Evolutionary conservation across 2,888 invertebrate species (phyloP), one percentile per base, ranked within the genome.

Genomic region (Prenolepis imparis): DNA sequence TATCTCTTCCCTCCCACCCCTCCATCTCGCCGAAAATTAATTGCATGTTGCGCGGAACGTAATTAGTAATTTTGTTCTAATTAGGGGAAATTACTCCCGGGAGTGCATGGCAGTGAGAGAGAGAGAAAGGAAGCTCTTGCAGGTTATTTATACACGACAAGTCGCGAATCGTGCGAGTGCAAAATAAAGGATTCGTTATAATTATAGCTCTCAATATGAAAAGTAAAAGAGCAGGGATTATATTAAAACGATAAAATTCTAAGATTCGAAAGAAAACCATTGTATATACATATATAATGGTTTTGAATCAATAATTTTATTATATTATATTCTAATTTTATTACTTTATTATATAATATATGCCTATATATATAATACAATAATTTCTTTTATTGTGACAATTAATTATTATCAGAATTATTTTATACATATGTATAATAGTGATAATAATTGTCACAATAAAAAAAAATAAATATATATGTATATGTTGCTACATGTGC

Each of bases 61-160:
- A 89, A 89, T 89, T 90, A 90, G 89, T 87, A 85, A 89, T 90
- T 87, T 86, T 84, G 85, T 84, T 82, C 87, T 85, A 89, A 89
- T 89, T 90, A 90, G 85, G 83, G 78, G 72, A 82, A 73, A 84
- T 80, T 80, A 73, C 63, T 80, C 70, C 59, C 55, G 66, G n/a
- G 68, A 41, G 55, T 21, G 66, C 67, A n/a, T 39, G 28, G 32
- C 18, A 80, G 59, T 8, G 48, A 52, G 48, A 8, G 48, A 48
- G 48, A 48, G 48, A 48, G 18, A 48, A 18, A 78, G 72, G 24
- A 12, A 72, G 32, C 44, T 21, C 21, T 44, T 57, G 77, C 21
- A 36, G 28, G 73, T 72, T 80, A 78, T 73, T 59, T 73, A 73
- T 59, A 70, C 44, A 80, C 41, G 57, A 57, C 57, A 21, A 72